These are phyloP conservation scores for Nothura maculosa DNA, from an alignment of 2,797 vertebrate species.

Conservation along the genomic window DNA sequence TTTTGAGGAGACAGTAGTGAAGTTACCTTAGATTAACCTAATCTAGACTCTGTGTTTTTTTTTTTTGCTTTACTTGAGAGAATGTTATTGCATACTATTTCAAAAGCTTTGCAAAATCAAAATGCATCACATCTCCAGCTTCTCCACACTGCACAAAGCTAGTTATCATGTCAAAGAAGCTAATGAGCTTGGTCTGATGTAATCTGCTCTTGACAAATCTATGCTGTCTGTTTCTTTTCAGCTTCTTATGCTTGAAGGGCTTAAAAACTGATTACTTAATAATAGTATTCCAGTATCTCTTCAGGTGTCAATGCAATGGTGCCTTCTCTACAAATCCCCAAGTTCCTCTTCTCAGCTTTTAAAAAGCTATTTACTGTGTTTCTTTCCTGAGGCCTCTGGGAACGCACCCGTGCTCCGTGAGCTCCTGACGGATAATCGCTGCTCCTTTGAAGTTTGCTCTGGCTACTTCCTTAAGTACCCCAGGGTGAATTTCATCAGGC, in stretches of 20 bases:
- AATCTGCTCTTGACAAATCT: background rate
- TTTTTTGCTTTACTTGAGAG: background rate
- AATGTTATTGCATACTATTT: background rate
- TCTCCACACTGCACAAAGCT: background rate
- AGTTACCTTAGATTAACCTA: background rate
- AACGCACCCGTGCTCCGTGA: background rate
- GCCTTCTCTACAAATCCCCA: background rate
- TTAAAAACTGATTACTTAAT: constrained; percentile 11
- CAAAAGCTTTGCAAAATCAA: background rate
- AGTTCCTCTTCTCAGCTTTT: background rate
- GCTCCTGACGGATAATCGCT: background rate
- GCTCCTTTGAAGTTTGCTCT: background rate
- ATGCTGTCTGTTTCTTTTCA: background rate
- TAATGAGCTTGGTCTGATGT: background rate
- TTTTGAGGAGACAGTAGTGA: background rate
- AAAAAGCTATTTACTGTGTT: background rate
- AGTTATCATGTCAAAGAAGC: background rate
- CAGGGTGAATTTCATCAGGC: background rate
- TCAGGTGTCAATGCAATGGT: background rate
- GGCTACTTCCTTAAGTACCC: background rate
- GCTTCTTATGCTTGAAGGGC: background rate
- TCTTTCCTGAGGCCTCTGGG: background rate
- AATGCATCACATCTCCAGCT: background rate
- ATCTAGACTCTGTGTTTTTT: background rate
- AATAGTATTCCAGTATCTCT: background rate